These are phyloP conservation scores for Hippasteria phrygiana DNA, from an alignment of 53 echinoderm and acorn worm species.

Conservation along the genomic window DNA sequence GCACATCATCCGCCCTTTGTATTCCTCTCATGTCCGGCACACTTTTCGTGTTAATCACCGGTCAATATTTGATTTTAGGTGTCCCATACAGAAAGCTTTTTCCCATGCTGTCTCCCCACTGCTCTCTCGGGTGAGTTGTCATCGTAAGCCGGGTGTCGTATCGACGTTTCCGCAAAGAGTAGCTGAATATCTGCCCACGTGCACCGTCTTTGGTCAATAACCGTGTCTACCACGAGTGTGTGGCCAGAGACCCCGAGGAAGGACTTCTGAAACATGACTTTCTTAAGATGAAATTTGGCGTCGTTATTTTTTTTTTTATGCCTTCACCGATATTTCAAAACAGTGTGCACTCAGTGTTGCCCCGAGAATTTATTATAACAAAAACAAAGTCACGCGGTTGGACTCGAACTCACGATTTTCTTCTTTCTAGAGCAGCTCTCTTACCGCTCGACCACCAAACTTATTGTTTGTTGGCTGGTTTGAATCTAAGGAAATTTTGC, in stretches of 20 bases:
- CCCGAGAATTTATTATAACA: no score
- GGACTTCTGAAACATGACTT: background rate
- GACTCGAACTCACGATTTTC: no score
- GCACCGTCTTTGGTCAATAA: background rate
- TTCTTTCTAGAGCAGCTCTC: no score
- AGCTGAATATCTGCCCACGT: slow-evolving; percentile 12
- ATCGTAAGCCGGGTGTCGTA: background rate
- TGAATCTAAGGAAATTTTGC: no score
- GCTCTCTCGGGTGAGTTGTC: background rate
- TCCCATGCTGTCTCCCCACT: background rate
- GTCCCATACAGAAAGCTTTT: background rate
- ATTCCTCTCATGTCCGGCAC: slow-evolving; percentile 16
- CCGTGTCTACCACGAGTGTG: background rate
- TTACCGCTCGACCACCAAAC: no score
- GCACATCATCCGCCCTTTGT: background rate
- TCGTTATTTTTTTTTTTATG: no score
- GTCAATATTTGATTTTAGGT: slow-evolving; percentile 41
- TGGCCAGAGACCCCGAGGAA: background rate
- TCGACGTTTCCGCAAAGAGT: slow-evolving; percentile 22
- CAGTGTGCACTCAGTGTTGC: no score
- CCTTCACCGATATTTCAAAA: no score
- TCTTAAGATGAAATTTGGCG: no score
- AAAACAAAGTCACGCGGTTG: no score
- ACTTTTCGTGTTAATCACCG: background rate
- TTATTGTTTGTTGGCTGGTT: no score